Percentiles rank a stretch among this genome's conserved stretches.
These are phyloP conservation scores for Brachirus orientalis DNA, from an alignment of 2,113 vertebrate species.

Conservation along the genomic window DNA sequence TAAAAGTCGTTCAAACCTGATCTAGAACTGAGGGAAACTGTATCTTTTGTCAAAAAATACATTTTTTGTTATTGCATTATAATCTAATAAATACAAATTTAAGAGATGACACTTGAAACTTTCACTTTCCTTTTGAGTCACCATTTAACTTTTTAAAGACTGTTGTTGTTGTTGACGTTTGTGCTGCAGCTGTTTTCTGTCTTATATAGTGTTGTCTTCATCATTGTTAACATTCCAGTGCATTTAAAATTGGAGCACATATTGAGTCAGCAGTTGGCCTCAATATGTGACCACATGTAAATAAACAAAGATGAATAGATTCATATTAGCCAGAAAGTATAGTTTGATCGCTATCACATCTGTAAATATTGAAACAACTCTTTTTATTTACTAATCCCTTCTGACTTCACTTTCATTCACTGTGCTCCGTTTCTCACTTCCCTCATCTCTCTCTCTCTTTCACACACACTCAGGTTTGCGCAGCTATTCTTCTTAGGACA, in stretches of 20 bases:
- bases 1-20: too few species aligned
- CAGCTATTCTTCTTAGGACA: too few species aligned
- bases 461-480: constrained; percentile 7
- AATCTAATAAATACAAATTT: not conserved
- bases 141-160: not conserved
- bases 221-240: constrained; percentile 4
- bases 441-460: constrained; percentile 5
- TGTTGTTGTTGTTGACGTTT: not conserved
- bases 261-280: not conserved
- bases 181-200: not conserved
- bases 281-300: too few species aligned
- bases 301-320: too few species aligned
- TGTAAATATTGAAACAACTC: not conserved
- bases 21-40: too few species aligned
- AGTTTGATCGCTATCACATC: not conserved
- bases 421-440: constrained; percentile 3
- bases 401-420: not conserved
- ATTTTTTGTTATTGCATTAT: too few species aligned
- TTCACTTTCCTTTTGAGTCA: constrained; percentile 14
- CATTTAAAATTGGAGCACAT: not conserved
- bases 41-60: too few species aligned
- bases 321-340: too few species aligned
- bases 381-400: not conserved
- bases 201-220: not conserved
- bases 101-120: too few species aligned